Percentiles rank a stretch among this genome's conserved stretches.
These are phyloP conservation scores for Hydrocynus forskahlii DNA, from an alignment of 2,797 vertebrate genomes.

Conservation along the genomic window DNA sequence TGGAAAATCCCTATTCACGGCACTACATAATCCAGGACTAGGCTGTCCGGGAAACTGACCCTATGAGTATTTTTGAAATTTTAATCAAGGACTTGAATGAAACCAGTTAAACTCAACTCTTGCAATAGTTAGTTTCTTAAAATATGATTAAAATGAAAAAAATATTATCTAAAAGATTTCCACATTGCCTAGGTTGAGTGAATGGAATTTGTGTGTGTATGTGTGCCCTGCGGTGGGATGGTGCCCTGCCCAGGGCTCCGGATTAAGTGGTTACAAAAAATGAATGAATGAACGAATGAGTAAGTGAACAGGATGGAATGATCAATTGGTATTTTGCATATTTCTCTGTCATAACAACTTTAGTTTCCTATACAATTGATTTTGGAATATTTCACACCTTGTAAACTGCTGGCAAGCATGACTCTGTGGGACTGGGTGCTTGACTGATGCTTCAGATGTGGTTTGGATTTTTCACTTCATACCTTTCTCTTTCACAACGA, in stretches of 20 bases:
- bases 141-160: not conserved
- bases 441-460: slow-evolving; percentile 34
- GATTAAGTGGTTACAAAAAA: too few relatives aligned
- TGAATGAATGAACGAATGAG: too few relatives aligned
- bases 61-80: not conserved
- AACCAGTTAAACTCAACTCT: not conserved
- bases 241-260: too few relatives aligned
- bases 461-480: not conserved
- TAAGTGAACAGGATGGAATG: not conserved
- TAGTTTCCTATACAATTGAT: slow-evolving; percentile 5
- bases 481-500: slow-evolving; percentile 26
- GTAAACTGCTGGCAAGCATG: slow-evolving; percentile 31
- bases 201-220: not conserved
- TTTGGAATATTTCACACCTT: slow-evolving; percentile 22
- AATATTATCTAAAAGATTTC: not conserved
- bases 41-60: too few relatives aligned
- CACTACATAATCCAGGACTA: too few relatives aligned
- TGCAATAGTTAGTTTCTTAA: not conserved
- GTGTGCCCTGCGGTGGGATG: too few relatives aligned
- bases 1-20: too few relatives aligned
- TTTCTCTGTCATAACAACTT: not conserved
- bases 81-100: not conserved
- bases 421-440: slow-evolving; percentile 4
- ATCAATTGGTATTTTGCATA: slow-evolving; percentile 3
- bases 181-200: not conserved